Conservation (phyloP, 2,113 vertebrate species). For the Crotalus tigris region DNA sequence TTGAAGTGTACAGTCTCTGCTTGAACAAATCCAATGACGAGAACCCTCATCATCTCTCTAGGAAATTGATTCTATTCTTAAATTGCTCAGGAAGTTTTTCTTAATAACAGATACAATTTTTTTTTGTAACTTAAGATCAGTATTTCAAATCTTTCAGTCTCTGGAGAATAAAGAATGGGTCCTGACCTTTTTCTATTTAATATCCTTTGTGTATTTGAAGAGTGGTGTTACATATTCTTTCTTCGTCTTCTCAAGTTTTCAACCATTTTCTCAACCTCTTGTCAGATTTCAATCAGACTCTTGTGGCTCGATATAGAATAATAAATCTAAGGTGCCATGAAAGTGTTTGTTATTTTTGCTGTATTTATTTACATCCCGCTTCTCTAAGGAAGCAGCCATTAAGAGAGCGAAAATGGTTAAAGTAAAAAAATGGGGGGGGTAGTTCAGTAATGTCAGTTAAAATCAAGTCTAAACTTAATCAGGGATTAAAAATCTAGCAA, state of each 20-base stretch:
- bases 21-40: neutral
- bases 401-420: neutral
- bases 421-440: neutral
- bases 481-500: neutral
- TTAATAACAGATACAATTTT: neutral
- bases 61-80: neutral
- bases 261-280: neutral
- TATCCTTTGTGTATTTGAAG: neutral
- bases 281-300: neutral
- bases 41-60: neutral
- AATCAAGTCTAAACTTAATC: neutral
- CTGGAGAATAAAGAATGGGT: neutral
- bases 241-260: neutral
- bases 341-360: neutral
- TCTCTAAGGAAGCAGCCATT: neutral
- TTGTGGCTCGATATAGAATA: neutral
- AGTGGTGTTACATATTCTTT: neutral
- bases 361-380: neutral
- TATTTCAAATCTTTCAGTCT: neutral
- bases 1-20: neutral
- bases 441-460: neutral
- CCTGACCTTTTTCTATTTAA: neutral
- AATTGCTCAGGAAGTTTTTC: neutral
- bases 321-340: neutral
- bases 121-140: neutral